phyloP scores from a whole-genome alignment of 1,140 invertebrate genomes.

The Lepidurus apus region DNA sequence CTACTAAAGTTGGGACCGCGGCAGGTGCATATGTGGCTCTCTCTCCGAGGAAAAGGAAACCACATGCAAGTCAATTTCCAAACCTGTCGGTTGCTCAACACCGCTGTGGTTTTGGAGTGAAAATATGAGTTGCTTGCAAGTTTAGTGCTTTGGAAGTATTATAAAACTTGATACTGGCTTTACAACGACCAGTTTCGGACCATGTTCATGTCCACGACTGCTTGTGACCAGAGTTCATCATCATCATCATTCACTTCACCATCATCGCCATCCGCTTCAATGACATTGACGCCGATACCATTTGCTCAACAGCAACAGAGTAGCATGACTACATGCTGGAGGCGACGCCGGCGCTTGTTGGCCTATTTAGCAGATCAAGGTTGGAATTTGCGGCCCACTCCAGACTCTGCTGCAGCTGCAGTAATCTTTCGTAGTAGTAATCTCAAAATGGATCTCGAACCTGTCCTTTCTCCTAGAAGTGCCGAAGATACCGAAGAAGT shows the following conservation, averaged over 20 bases:
- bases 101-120: no score
- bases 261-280: background rate
- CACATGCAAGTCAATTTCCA: background rate
- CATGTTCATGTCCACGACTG: background rate
- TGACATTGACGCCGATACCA: background rate
- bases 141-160: no score
- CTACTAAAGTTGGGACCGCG: background rate
- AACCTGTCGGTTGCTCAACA: background rate
- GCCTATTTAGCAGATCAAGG: constrained; percentile 4
- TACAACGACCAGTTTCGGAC: background rate
- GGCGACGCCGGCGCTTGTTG: constrained; percentile 5
- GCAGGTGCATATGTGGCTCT: background rate
- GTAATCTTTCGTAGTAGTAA: background rate
- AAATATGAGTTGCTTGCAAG: no score
- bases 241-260: background rate
- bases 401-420: background rate
- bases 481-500: background rate
- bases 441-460: background rate
- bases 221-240: background rate
- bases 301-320: background rate
- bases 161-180: no score
- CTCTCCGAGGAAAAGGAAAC: background rate
- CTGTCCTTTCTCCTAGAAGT: background rate
- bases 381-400: background rate
- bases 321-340: background rate